Evolutionary conservation across 2,797 vertebrate species (phyloP), one percentile per base, ranked within the genome.

Genomic region (Pseudomugil tenellus): DNA sequence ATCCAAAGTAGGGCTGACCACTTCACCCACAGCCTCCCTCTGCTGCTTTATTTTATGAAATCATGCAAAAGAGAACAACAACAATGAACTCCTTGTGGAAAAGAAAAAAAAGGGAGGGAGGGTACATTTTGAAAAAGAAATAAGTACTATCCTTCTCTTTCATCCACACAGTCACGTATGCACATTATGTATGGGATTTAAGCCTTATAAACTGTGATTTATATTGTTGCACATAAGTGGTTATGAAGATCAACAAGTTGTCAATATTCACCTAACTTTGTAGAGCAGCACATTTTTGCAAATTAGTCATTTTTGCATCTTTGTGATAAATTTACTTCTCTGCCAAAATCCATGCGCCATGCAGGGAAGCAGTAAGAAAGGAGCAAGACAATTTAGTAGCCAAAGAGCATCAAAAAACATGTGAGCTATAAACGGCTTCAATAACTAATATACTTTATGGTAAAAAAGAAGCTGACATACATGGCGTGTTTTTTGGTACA

Each of bases 1-100:
- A 76, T 88, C 85, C 81, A 90, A 93, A 93, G 86, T 93, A 92
- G 92, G 89, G 77, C 92, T 92, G 92, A 87, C 90, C 89, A 85
- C 77, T 87, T 86, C 82, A 79, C 65, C 74, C 72, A 64, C 46
- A 70, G 62, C 49, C 78, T 73, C 59, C 70, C 73, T 75, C 60
- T 68, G 81, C 85, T 80, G 84, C 81, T 77, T 84, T 83, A 79
- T 91, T 92, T 92, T 76, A 93, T 92, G 86, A 91, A 89, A 69
- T 81, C 81, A 82, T 86, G 85, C 87, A 92, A 91, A 91, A 81
- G 81, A 87, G 87, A 77, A 75, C 86, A 80, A 76, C 81, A 82
- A 82, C 66, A 54, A 70, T 29, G 53, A 67, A 81, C 60, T 29
- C 70, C 68, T 59, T 19, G 43, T 10, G 58, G 66, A 73, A 39